Evolutionary conservation across 2,113 vertebrate species (phyloP).

Genomic region (Megaceryle torquata): DNA sequence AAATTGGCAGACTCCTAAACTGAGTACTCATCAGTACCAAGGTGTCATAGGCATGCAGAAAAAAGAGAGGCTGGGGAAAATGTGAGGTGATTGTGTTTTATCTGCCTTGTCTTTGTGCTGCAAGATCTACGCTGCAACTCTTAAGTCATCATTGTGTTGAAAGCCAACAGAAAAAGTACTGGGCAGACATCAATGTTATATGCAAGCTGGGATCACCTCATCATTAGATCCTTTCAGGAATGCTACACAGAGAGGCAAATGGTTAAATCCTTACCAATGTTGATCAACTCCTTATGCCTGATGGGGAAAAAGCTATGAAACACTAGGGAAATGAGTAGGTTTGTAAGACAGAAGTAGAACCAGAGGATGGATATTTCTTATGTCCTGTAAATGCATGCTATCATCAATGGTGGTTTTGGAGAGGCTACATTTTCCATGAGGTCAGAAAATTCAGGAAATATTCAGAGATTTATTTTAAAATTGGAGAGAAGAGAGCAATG

Average conservation of each 20-base stretch:
- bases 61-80: neutral
- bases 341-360: neutral
- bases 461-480: neutral
- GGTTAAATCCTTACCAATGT: neutral
- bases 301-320: neutral
- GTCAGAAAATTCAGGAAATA: neutral
- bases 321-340: neutral
- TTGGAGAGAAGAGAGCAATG: neutral
- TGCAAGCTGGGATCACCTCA: neutral
- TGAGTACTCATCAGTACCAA: neutral
- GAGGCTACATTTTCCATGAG: neutral
- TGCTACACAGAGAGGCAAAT: neutral
- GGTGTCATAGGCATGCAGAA: neutral
- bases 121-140: neutral
- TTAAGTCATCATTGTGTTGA: neutral
- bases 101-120: neutral
- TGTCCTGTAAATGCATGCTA: neutral
- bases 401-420: neutral
- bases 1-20: neutral
- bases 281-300: neutral
- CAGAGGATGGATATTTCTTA: neutral
- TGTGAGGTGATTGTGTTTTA: neutral
- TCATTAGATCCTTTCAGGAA: neutral
- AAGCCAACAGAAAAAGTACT: neutral
- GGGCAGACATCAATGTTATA: neutral